A percentile compares a stretch with the other conserved stretches of the same genome.
phyloP scores from a whole-genome alignment of 2,888 invertebrate genomes.

The Coremacera marginata region DNA sequence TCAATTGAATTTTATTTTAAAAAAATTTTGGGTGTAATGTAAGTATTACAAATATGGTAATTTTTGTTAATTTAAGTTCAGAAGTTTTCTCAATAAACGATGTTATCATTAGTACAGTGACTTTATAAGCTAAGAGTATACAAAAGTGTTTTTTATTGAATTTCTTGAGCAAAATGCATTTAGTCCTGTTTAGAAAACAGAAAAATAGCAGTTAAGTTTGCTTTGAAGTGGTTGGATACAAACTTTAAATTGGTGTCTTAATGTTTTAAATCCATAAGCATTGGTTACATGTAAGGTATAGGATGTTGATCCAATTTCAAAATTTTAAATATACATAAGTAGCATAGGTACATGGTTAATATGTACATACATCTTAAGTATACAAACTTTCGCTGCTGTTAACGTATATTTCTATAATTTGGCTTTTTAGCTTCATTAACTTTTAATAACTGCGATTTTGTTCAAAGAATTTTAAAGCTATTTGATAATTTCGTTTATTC shows the following conservation, averaged over 20 bases:
- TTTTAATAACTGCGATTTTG: too few relatives aligned
- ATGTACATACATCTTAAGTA: too few relatives aligned
- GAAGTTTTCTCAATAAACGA: conserved; percentile 28
- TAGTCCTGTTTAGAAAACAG: not conserved
- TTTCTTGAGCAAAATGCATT: not conserved
- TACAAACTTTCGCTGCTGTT: too few relatives aligned
- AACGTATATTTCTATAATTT: too few relatives aligned
- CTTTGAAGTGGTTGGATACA: not conserved
- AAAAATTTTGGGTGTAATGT: conserved; percentile 68
- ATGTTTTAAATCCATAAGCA: too few relatives aligned
- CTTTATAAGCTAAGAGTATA: not conserved
- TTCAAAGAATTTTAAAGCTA: not conserved
- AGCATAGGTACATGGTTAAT: too few relatives aligned
- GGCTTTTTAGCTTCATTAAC: too few relatives aligned
- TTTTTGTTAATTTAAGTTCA: conserved; percentile 9
- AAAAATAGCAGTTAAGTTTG: not conserved
- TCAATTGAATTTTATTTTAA: conserved; percentile 68
- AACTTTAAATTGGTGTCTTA: too few relatives aligned
- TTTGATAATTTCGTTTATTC: conserved; percentile 33
- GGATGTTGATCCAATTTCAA: too few relatives aligned
- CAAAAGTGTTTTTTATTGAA: not conserved
- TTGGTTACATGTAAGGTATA: too few relatives aligned
- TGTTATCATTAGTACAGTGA: conserved; percentile 21
- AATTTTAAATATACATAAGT: not conserved
- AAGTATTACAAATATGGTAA: conserved; percentile 59